A percentile compares a stretch with the other conserved stretches of the same genome.
phyloP scores from a whole-genome alignment of 2,797 vertebrate genomes.

The Knipowitschia caucasica region DNA sequence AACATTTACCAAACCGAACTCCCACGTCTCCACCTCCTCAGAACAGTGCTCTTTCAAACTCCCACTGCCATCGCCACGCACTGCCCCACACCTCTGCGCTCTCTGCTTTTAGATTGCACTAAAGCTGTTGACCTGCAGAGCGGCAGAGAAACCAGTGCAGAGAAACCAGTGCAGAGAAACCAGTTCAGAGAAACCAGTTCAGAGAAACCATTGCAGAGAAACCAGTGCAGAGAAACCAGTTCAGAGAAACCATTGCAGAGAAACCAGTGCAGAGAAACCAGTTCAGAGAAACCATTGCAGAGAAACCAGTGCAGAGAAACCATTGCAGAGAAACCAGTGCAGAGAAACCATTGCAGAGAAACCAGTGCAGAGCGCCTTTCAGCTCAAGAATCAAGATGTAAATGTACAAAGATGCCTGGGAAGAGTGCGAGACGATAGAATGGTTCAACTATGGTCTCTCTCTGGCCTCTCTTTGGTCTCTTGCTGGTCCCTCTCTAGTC shows the following conservation, averaged over 20 bases:
- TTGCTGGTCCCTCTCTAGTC: background rate
- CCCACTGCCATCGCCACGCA: constrained; percentile 15
- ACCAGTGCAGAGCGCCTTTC: too few relatives aligned
- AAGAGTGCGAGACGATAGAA: constrained; percentile 5
- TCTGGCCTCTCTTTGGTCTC: background rate
- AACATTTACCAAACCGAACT: constrained; percentile 9
- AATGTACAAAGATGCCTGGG: constrained; percentile 4
- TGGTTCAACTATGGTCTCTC: background rate
- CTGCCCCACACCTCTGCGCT: constrained; percentile 11
- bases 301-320: constrained; percentile 18
- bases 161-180: constrained; percentile 5
- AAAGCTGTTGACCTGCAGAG: constrained; percentile 21
- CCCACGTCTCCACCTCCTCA: constrained; percentile 34
- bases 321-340: constrained; percentile 17
- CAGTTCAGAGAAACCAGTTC: constrained; percentile 18
- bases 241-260: constrained; percentile 16
- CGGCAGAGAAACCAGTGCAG: constrained; percentile 14
- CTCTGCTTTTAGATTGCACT: constrained; percentile 22
- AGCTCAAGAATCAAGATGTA: constrained; percentile 1
- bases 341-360: constrained; percentile 18
- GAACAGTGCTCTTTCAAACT: constrained; percentile 29
- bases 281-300: constrained; percentile 14
- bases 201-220: constrained; percentile 18
- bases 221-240: constrained; percentile 17
- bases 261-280: constrained; percentile 18